phyloP scores from a whole-genome alignment of 2,113 vertebrate species.

The Rhabdomys dilectus region DNA sequence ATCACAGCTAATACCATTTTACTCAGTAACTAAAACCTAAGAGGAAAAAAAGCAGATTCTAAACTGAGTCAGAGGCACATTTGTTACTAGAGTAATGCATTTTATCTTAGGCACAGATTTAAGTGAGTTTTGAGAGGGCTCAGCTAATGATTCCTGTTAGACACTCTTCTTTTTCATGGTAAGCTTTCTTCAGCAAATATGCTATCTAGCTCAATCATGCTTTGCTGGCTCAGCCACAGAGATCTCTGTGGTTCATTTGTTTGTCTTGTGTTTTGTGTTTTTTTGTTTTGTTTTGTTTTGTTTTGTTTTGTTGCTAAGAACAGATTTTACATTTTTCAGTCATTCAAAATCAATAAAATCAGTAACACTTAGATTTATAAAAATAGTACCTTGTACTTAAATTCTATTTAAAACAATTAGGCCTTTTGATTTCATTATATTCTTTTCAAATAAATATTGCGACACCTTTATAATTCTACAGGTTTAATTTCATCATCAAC shows the following conservation, averaged over 20 bases:
- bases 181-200: background rate
- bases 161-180: background rate
- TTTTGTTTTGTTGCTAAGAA: background rate
- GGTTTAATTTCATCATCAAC: background rate
- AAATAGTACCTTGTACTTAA: background rate
- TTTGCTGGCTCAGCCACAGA: background rate
- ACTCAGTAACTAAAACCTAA: background rate
- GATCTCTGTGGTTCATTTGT: background rate
- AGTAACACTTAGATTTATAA: conserved; percentile 7
- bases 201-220: background rate
- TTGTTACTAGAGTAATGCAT: background rate
- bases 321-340: background rate
- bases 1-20: background rate
- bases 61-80: background rate
- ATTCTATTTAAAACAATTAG: background rate
- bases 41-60: background rate
- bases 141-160: background rate
- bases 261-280: too few species aligned
- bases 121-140: conserved; percentile 15
- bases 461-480: background rate
- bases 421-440: conserved; percentile 4
- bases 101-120: conserved; percentile 33
- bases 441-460: background rate
- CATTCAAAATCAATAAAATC: conserved; percentile 26
- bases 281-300: too few species aligned